Conservation (phyloP, 2,113 vertebrate species). For the Cyrtonyx montezumae region DNA sequence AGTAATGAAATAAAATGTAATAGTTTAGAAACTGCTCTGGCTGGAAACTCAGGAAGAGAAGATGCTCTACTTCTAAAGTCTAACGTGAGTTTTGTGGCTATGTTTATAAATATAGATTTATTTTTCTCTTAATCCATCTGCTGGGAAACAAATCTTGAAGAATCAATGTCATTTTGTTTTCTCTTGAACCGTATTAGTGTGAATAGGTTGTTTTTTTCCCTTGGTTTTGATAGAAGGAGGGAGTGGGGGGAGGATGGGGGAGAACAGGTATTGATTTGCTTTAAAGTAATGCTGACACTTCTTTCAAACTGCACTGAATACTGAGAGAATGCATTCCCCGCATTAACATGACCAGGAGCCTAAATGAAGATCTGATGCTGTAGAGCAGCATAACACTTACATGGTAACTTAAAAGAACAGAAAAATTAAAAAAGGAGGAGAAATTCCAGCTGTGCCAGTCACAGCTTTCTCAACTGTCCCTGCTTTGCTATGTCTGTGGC, state of each 20-base stretch:
- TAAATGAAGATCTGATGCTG: neutral
- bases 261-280: neutral
- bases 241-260: neutral
- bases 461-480: neutral
- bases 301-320: neutral
- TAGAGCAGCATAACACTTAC: neutral
- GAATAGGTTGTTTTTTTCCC: neutral
- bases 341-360: neutral
- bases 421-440: neutral
- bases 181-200: neutral
- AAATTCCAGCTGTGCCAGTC: neutral
- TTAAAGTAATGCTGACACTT: neutral
- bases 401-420: too few species aligned
- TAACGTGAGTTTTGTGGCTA: neutral
- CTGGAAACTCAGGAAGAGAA: neutral
- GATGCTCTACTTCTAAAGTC: neutral
- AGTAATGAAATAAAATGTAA: neutral
- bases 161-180: neutral
- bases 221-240: neutral
- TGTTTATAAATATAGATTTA: neutral
- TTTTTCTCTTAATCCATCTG: neutral
- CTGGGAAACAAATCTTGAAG: neutral
- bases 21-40: neutral
- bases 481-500: neutral
- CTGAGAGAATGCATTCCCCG: neutral